These are phyloP conservation scores for Calephelis perditalis DNA, from an alignment of 2,888 invertebrate species.

Conservation along the genomic window DNA sequence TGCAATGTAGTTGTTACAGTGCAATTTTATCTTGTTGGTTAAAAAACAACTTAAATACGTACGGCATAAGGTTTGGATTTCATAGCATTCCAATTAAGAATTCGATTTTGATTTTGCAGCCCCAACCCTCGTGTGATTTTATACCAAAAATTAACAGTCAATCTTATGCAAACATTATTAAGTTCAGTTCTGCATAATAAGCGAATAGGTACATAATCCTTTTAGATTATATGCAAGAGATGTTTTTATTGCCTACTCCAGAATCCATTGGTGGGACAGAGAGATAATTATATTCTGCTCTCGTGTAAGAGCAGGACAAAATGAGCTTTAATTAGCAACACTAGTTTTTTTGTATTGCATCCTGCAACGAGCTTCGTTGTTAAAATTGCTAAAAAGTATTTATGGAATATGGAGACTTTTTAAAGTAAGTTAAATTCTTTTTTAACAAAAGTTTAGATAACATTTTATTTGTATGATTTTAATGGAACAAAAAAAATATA, in stretches of 20 bases:
- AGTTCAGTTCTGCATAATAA: conserved; percentile 11
- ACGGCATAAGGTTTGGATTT: background rate
- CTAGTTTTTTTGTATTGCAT: background rate
- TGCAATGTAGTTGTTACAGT: background rate
- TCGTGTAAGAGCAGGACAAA: background rate
- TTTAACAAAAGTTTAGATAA: background rate
- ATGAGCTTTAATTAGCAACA: background rate
- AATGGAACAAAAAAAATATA: too few relatives aligned
- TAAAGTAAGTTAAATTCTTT: background rate
- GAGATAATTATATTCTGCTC: conserved; percentile 13
- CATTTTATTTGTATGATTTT: too few relatives aligned
- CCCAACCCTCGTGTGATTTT: conserved; percentile 10
- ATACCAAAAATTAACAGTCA: background rate
- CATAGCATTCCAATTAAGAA: background rate
- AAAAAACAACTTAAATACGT: background rate
- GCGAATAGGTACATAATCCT: background rate
- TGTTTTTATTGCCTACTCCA: conserved; percentile 24
- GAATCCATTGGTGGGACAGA: conserved; percentile 20
- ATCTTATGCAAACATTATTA: background rate
- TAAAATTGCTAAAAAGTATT: background rate
- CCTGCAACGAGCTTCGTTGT: background rate
- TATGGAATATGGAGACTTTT: background rate
- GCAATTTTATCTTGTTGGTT: conserved; percentile 2
- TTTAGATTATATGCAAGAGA: conserved; percentile 15
- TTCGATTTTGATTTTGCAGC: conserved; percentile 16